Conservation (phyloP, 1,140 invertebrate genomes). For the Galleria mellonella region DNA sequence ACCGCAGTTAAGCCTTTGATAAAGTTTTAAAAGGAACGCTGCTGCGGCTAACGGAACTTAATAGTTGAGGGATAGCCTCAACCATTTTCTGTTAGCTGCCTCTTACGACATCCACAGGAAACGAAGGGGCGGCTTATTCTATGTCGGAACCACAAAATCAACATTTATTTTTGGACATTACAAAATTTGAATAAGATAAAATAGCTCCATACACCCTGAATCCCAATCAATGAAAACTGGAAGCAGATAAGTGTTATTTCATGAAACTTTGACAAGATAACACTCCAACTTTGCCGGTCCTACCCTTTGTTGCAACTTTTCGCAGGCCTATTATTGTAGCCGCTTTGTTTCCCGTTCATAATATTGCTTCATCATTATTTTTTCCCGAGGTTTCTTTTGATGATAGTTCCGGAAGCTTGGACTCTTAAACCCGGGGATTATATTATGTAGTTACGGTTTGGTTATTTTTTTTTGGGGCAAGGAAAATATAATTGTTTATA, state of each 20-base stretch:
- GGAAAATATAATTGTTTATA: too few relatives aligned
- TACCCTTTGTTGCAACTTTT: conserved; percentile 13
- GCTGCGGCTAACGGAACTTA: too few relatives aligned
- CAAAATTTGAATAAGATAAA: too few relatives aligned
- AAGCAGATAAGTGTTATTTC: conserved; percentile 41
- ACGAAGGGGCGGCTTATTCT: too few relatives aligned
- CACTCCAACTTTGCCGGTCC: conserved; percentile 19
- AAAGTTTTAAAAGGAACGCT: too few relatives aligned
- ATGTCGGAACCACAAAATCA: too few relatives aligned
- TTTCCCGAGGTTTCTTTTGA: conserved; percentile 11
- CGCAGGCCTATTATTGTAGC: conserved; percentile 21
- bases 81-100: too few relatives aligned
- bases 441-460: neutral
- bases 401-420: conserved; percentile 26
- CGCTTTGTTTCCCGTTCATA: conserved; percentile 43
- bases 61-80: too few relatives aligned
- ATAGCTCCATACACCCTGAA: neutral
- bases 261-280: conserved; percentile 33
- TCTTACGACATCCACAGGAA: too few relatives aligned
- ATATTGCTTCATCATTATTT: conserved; percentile 46
- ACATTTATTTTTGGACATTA: too few relatives aligned
- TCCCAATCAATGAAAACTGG: conserved; percentile 28
- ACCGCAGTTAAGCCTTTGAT: too few relatives aligned
- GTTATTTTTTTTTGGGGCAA: conserved; percentile 4
- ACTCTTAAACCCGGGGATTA: conserved; percentile 14